Percentiles rank a stretch among this genome's conserved stretches.
Conservation (phyloP, 2,888 invertebrate species). For the Cephus sareptanus region DNA sequence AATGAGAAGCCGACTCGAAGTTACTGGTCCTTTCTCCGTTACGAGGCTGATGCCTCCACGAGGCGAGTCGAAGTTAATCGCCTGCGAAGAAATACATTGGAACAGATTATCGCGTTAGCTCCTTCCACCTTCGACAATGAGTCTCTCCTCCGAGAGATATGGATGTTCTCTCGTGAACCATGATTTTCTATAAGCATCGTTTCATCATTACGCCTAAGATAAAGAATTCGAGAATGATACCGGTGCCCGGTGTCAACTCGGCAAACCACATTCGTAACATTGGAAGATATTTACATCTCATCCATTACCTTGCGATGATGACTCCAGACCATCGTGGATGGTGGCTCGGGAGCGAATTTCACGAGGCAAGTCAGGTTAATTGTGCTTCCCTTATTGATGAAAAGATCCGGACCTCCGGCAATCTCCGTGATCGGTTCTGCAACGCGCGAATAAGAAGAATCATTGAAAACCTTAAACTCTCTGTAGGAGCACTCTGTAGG, state of each 20-base stretch:
- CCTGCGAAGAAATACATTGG: conserved; percentile 67
- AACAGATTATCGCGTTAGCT: neutral
- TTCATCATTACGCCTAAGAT: neutral
- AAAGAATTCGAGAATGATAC: neutral
- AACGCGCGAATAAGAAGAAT: conserved; percentile 41
- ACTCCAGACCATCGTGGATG: conserved; percentile 83
- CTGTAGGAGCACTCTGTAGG: too few relatives aligned
- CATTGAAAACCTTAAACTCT: neutral
- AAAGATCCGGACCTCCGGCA: conserved; percentile 81
- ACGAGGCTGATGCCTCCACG: conserved; percentile 89
- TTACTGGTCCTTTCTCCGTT: conserved; percentile 86
- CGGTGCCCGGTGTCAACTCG: too few relatives aligned
- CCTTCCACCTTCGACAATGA: neutral
- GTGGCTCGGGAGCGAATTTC: conserved; percentile 83
- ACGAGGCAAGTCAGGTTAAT: conserved; percentile 88
- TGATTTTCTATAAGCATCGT: neutral
- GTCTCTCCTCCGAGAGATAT: neutral
- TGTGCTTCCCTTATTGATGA: conserved; percentile 86
- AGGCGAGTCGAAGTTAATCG: conserved; percentile 91
- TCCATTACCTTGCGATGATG: conserved; percentile 74
- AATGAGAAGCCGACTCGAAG: conserved; percentile 84
- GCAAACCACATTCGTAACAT: too few relatives aligned
- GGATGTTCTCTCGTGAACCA: neutral
- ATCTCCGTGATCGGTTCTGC: conserved; percentile 85
- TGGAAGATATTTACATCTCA: neutral